Base-by-base conservation (phyloP, 1,140 invertebrate genomes). In the Hypsibius dujardini region DNA sequence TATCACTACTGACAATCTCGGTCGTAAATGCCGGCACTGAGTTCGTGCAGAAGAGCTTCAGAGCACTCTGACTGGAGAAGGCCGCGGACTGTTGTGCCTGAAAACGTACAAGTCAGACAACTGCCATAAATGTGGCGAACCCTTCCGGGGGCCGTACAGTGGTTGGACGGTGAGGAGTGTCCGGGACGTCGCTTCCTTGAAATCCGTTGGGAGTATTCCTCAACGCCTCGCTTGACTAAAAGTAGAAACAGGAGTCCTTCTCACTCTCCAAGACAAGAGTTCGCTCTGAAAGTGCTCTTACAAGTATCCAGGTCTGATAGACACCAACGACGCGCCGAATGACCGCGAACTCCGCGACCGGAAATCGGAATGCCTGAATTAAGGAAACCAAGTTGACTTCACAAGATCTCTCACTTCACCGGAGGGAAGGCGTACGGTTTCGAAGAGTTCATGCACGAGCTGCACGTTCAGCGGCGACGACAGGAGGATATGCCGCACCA, bases 401-500 rank as follows among this genome's bases (percentile, higher is more conserved):
- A 67, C 42, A 67, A 12, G 50, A 56, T n/a, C n/a, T 7, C 7
- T 56, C 7, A 42, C 62, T 67, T 12, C 62, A 67, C 12, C 42
- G 12, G 12, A 42, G 12, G 62, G 45, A 67, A 67, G 12, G 42
- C 62, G 3, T 67, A 67, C 62, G 45, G 62, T 67, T 42, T 67
- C 62, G 42, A 67, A 67, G 7, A 67, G 7, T 67, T 42, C 62
- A 67, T 67, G 62, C 12, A 67, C 42, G 45, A 67, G 62, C 42
- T 12, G 12, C 12, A 42, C 45, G 45, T 67, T 67, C 12, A 7
- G 42, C 42, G 62, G 62, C 3, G 3, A 15, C 12, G 62, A 12
- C 12, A 67, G 62, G 45, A 67, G 62, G 62, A 45, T 67, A 3
- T 12, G 42, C 42, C 62, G 62, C 12, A 67, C 62, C 62, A 67